Conservation (phyloP, 2,113 vertebrate species). For the Chionis minor region DNA sequence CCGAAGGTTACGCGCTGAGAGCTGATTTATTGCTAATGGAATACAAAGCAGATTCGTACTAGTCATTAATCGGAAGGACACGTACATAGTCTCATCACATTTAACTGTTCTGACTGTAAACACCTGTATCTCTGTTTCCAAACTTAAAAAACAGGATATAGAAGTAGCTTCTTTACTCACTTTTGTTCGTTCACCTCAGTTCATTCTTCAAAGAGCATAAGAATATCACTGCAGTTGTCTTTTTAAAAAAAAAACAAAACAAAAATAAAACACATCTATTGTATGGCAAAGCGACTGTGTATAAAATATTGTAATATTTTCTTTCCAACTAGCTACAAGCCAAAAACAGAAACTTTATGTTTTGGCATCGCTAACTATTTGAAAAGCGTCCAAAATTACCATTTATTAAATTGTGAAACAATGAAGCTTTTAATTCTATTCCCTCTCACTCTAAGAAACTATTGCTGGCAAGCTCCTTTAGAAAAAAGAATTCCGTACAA, state of each 20-base stretch:
- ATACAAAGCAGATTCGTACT: constrained; percentile 43
- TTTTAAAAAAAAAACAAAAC: neutral
- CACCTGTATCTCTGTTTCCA: neutral
- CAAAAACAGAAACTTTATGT: neutral
- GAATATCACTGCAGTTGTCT: neutral
- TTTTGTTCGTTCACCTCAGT: neutral
- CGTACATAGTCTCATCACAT: neutral
- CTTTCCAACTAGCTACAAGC: neutral
- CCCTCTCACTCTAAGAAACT: neutral
- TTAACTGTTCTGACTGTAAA: neutral
- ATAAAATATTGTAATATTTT: neutral
- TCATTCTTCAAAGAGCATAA: neutral
- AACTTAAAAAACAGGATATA: neutral
- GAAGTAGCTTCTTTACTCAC: neutral
- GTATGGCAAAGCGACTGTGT: neutral
- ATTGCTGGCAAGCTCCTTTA: constrained; percentile 7
- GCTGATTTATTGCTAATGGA: constrained; percentile 37
- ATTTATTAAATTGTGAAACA: constrained; percentile 25
- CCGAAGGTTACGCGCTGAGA: constrained; percentile 64
- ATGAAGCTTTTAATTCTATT: constrained; percentile 22
- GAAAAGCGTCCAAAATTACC: constrained; percentile 23
- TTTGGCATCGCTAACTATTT: neutral
- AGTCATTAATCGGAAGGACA: neutral
- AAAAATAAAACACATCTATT: neutral
- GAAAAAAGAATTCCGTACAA: neutral